Evolutionary conservation across 1,140 invertebrate species (phyloP).

Genomic region (Papilio polyxenes): DNA sequence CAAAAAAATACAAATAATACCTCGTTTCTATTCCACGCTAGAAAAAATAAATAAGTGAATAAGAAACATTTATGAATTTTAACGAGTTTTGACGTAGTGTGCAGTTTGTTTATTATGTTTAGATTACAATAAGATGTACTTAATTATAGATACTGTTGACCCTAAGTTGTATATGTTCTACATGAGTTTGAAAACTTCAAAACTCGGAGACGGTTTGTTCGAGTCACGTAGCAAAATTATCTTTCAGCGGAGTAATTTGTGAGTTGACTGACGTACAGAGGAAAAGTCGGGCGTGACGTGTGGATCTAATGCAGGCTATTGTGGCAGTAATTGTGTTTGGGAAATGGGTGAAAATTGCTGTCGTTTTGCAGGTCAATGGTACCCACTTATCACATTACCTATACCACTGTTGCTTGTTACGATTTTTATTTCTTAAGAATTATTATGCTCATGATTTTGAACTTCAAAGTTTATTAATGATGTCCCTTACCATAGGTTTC

Average conservation of each 20-base stretch:
- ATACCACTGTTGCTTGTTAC: neutral
- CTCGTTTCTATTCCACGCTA: too few species aligned
- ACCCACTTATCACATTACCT: neutral
- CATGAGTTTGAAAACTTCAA: slow-evolving; percentile 15
- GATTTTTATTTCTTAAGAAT: neutral
- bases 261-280: slow-evolving; percentile 30
- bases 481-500: too few species aligned
- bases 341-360: slow-evolving; percentile 9
- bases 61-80: too few species aligned
- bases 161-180: neutral
- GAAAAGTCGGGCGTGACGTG: slow-evolving; percentile 22
- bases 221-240: slow-evolving; percentile 46
- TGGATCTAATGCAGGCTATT: slow-evolving; percentile 13
- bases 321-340: slow-evolving; percentile 29
- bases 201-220: slow-evolving; percentile 9
- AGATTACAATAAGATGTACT: too few species aligned
- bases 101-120: too few species aligned
- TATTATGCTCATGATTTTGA: too few species aligned
- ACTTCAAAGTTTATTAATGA: neutral
- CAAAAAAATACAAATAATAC: too few species aligned
- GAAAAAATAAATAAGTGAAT: too few species aligned
- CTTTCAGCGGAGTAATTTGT: slow-evolving; percentile 34
- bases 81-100: too few species aligned
- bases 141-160: neutral
- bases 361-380: neutral